Conservation (phyloP, 2,113 vertebrate species). For the Trochalopteron elliotii region DNA sequence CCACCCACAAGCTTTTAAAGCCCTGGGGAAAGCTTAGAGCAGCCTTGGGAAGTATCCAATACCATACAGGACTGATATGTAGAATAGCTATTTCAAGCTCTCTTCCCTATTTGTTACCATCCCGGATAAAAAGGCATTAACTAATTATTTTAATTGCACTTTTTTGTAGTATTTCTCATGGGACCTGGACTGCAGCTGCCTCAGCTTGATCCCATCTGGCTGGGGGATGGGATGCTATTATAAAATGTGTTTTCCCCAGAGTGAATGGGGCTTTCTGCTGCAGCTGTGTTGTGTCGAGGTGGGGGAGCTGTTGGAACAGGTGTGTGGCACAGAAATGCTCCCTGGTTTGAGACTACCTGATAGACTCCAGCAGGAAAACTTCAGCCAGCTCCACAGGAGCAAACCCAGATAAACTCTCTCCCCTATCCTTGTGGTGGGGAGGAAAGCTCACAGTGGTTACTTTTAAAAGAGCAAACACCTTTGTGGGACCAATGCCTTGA, state of each 20-base stretch:
- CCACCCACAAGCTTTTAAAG: not conserved
- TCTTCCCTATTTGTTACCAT: not conserved
- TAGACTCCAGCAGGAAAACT: not conserved
- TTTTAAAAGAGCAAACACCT: not conserved
- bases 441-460: not conserved
- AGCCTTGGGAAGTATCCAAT: not conserved
- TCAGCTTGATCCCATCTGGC: constrained; percentile 40
- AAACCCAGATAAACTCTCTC: not conserved
- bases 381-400: not conserved
- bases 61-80: not conserved
- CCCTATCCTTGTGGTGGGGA: rapidly evolving
- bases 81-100: constrained; percentile 9
- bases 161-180: constrained; percentile 28
- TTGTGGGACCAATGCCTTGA: not conserved
- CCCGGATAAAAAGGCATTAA: constrained; percentile 13
- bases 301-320: not conserved
- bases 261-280: not conserved
- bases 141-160: constrained; percentile 60
- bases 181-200: constrained; percentile 34
- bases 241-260: not conserved
- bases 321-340: not conserved
- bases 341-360: not conserved
- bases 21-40: not conserved
- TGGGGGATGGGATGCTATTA: constrained; percentile 10
- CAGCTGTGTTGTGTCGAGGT: not conserved